Conservation (phyloP, 1,140 invertebrate genomes). For the Bombus confusus region DNA sequence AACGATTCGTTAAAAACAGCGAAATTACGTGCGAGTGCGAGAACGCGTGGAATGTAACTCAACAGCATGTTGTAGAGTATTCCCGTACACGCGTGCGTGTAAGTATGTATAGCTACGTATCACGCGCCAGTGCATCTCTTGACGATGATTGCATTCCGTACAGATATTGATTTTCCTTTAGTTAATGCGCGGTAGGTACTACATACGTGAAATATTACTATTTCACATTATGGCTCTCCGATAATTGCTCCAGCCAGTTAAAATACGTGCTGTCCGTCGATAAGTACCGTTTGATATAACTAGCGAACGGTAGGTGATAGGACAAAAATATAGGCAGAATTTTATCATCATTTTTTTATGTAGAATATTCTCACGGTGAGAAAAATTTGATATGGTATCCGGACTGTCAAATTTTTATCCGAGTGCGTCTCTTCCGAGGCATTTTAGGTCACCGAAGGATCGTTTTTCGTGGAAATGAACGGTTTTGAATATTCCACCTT, state of each 20-base stretch:
- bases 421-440: too few species aligned
- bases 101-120: neutral
- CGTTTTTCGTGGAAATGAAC: too few species aligned
- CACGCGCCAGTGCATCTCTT: neutral
- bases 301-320: too few species aligned
- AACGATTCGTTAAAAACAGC: neutral
- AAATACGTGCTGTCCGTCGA: neutral
- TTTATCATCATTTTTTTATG: too few species aligned
- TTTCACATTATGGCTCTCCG: neutral
- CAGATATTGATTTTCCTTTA: constrained; percentile 1
- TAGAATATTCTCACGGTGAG: too few species aligned
- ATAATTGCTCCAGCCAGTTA: neutral
- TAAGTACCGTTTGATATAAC: too few species aligned
- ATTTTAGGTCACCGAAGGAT: too few species aligned
- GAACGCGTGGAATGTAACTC: neutral
- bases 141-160: constrained; percentile 1
- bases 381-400: too few species aligned
- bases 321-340: too few species aligned
- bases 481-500: too few species aligned
- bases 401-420: too few species aligned
- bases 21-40: neutral
- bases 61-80: neutral
- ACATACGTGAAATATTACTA: neutral
- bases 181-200: neutral
- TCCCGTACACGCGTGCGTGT: neutral